phyloP scores from a whole-genome alignment of 2,113 vertebrate species.

The Smithornis capensis region DNA sequence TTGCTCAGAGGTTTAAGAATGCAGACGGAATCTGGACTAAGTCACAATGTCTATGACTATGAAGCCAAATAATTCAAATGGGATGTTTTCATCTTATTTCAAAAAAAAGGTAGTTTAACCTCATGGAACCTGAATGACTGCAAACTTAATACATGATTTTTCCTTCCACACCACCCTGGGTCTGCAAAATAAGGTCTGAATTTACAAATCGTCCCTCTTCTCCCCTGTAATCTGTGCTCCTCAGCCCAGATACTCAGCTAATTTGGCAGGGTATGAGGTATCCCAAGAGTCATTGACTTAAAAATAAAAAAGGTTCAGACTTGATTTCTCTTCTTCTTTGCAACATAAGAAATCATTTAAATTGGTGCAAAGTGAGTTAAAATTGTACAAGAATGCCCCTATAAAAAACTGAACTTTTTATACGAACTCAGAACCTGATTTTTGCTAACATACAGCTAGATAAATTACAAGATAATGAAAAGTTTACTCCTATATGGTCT shows the following conservation, averaged over 20 bases:
- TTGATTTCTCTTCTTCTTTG: not conserved
- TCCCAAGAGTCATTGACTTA: not conserved
- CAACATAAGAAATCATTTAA: not conserved
- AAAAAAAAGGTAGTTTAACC: not conserved
- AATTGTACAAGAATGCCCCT: not conserved
- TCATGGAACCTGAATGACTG: not conserved
- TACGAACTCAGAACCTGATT: not conserved
- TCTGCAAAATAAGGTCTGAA: not conserved
- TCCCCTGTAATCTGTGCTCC: not conserved
- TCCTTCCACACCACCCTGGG: not conserved
- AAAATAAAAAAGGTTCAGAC: not conserved
- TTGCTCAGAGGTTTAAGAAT: conserved; percentile 55
- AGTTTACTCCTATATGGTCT: not conserved
- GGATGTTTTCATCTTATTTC: not conserved
- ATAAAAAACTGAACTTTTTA: not conserved
- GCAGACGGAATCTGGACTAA: conserved; percentile 61
- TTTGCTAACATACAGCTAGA: not conserved
- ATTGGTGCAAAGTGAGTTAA: not conserved
- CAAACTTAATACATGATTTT: not conserved
- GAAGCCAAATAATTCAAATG: not conserved
- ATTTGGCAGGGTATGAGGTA: not conserved
- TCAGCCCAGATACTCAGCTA: not conserved
- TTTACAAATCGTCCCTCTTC: not conserved
- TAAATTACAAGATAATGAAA: not conserved
- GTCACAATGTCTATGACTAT: not conserved